phyloP scores from a whole-genome alignment of 1,140 invertebrate genomes.

The Bombus terrestris region DNA sequence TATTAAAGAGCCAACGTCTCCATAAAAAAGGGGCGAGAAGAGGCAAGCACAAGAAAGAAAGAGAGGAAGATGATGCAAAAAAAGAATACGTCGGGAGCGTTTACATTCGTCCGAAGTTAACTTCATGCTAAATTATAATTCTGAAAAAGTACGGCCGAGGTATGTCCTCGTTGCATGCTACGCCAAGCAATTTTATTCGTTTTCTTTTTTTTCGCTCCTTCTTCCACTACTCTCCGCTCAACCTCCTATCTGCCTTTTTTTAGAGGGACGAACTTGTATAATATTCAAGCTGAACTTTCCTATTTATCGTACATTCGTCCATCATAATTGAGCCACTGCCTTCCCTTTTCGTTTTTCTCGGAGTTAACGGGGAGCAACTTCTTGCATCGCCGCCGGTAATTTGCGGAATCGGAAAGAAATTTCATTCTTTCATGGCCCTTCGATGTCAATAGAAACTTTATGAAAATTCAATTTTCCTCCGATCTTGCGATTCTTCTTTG shows the following conservation, averaged over 20 bases:
- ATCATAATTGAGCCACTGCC: slow-evolving; percentile 17
- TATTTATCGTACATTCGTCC: slow-evolving; percentile 42
- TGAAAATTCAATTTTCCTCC: background rate
- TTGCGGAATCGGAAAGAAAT: background rate
- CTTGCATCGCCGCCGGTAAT: slow-evolving; percentile 13
- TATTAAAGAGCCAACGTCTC: slow-evolving; percentile 33
- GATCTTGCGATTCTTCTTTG: background rate
- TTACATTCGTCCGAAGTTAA: slow-evolving; percentile 44
- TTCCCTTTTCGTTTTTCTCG: background rate
- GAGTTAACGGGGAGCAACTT: background rate
- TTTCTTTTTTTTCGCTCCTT: slow-evolving; percentile 18
- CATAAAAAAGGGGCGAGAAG: background rate
- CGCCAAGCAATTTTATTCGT: slow-evolving; percentile 50
- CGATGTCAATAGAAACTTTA: background rate
- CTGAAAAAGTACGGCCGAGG: slow-evolving; percentile 37
- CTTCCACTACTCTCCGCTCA: slow-evolving; percentile 1
- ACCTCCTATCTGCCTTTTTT: slow-evolving; percentile 19
- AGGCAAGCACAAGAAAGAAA: too few species aligned
- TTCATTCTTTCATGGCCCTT: background rate
- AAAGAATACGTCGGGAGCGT: slow-evolving; percentile 27
- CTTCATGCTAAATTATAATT: slow-evolving; percentile 52
- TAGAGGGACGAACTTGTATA: slow-evolving; percentile 29
- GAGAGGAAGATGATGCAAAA: background rate
- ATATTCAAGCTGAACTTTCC: slow-evolving; percentile 44
- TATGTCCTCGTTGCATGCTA: slow-evolving; percentile 45